phyloP scores from a whole-genome alignment of 2,888 invertebrate species.

The Ormyrus labotus region DNA sequence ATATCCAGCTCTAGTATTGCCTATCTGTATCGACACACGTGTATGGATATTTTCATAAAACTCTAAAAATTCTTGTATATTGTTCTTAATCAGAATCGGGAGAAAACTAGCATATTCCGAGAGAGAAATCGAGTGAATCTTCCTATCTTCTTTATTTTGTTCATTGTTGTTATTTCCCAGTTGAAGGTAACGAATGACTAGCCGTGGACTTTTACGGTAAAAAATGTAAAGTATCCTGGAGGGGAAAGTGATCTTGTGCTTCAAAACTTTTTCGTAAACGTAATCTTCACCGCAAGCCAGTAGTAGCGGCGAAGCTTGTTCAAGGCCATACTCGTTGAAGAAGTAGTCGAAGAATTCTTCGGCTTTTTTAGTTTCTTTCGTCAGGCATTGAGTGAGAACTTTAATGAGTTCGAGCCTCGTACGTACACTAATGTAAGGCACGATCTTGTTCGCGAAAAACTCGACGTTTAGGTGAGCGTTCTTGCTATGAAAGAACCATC shows the following conservation, averaged over 20 bases:
- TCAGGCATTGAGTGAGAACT: slow-evolving; percentile 60
- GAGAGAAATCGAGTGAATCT: neutral
- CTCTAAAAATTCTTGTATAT: slow-evolving; percentile 39
- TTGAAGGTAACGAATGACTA: slow-evolving; percentile 66
- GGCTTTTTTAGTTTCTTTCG: slow-evolving; percentile 58
- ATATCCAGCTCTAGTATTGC: slow-evolving; percentile 20
- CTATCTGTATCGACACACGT: neutral
- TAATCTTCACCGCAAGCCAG: slow-evolving; percentile 65
- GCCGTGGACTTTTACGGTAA: slow-evolving; percentile 61
- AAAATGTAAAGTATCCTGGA: slow-evolving; percentile 56
- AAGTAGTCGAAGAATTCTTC: slow-evolving; percentile 65
- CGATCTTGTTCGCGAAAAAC: slow-evolving; percentile 64
- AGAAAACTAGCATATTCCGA: slow-evolving; percentile 15
- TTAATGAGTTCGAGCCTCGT: slow-evolving; percentile 66
- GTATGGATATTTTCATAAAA: neutral
- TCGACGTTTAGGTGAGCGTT: slow-evolving; percentile 59
- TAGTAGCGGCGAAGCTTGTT: slow-evolving; percentile 64
- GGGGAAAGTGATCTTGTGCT: slow-evolving; percentile 57
- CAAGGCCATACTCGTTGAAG: slow-evolving; percentile 58
- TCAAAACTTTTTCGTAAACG: slow-evolving; percentile 56
- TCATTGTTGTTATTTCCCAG: slow-evolving; percentile 48
- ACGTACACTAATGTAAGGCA: slow-evolving; percentile 64
- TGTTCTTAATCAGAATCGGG: slow-evolving; percentile 35
- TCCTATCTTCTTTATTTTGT: slow-evolving; percentile 2
- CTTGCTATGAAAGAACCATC: slow-evolving; percentile 67